A percentile compares a stretch with the other conserved stretches of the same genome.
Conservation (phyloP, 2,888 invertebrate species). For the Priocnemis perturbator region DNA sequence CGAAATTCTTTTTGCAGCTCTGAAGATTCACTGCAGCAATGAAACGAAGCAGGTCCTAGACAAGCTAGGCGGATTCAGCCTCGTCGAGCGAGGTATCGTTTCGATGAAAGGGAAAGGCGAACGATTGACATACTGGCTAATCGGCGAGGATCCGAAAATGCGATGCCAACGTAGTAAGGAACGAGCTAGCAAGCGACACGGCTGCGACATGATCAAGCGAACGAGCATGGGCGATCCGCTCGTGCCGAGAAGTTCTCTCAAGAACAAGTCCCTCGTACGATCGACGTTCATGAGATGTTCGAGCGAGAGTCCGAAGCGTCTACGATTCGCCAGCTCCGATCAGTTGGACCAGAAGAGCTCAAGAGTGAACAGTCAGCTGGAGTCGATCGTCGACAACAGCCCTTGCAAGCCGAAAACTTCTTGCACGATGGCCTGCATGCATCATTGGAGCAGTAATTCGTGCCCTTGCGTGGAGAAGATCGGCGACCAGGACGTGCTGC, state of each 20-base stretch:
- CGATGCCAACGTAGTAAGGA: conserved; percentile 78
- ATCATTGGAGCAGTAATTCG: conserved; percentile 77
- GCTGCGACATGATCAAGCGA: conserved; percentile 14
- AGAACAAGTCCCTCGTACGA: conserved; percentile 79
- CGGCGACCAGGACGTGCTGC: conserved; percentile 46
- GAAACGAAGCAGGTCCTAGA: conserved; percentile 84
- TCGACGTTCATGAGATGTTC: conserved; percentile 79
- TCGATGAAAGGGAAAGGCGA: conserved; percentile 91
- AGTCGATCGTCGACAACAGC: conserved; percentile 80
- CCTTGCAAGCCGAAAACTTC: conserved; percentile 76
- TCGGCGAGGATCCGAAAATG: conserved; percentile 83
- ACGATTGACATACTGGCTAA: conserved; percentile 88
- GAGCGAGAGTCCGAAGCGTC: conserved; percentile 89
- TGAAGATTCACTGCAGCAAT: conserved; percentile 89
- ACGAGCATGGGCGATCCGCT: conserved; percentile 53
- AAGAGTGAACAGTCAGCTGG: conserved; percentile 73
- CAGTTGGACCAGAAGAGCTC: conserved; percentile 79
- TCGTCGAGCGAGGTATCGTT: conserved; percentile 85
- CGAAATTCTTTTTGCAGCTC: conserved; percentile 75
- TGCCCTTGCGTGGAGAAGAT: conserved; percentile 84
- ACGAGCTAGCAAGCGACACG: conserved; percentile 66
- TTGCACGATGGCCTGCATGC: conserved; percentile 68
- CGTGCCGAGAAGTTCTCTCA: conserved; percentile 82
- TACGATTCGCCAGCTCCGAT: conserved; percentile 86
- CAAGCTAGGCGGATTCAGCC: conserved; percentile 85